These are phyloP conservation scores for Brachionus asplanchnoidis DNA, from an alignment of 1,140 invertebrate species.

Conservation along the genomic window DNA sequence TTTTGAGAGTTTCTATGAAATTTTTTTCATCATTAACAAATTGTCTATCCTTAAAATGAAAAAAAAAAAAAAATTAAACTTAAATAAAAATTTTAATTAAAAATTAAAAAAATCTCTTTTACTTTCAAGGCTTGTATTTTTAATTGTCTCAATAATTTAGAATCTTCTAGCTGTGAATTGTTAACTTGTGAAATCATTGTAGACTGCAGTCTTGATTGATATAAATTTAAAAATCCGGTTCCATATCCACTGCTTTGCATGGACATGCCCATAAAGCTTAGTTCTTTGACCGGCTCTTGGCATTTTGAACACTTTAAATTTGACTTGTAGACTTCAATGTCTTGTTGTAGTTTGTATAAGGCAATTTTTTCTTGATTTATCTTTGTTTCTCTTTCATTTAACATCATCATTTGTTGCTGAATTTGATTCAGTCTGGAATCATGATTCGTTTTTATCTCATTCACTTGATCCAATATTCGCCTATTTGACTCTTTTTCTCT, in stretches of 20 bases:
- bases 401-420: conserved; percentile 27
- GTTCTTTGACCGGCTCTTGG: conserved; percentile 28
- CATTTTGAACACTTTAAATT: conserved; percentile 10
- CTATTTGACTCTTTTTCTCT: conserved; percentile 21
- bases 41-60: conserved; percentile 5
- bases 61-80: background rate
- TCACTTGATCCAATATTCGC: conserved; percentile 24
- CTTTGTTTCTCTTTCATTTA: conserved; percentile 27
- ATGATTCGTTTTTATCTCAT: conserved; percentile 21
- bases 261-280: background rate
- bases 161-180: conserved; percentile 20
- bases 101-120: background rate
- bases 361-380: conserved; percentile 36
- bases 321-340: conserved; percentile 21
- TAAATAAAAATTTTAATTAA: background rate
- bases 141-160: conserved; percentile 3
- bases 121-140: conserved; percentile 5
- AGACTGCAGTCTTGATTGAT: background rate
- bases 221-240: background rate
- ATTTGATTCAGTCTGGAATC: conserved; percentile 38
- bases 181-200: conserved; percentile 16
- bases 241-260: conserved; percentile 36
- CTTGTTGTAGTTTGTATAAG: conserved; percentile 7
- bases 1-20: conserved; percentile 27
- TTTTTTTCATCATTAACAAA: conserved; percentile 29